Evolutionary conservation across 2,888 invertebrate species (phyloP), one percentile per base, ranked within the genome.

Genomic region (Ormyrus thymus): DNA sequence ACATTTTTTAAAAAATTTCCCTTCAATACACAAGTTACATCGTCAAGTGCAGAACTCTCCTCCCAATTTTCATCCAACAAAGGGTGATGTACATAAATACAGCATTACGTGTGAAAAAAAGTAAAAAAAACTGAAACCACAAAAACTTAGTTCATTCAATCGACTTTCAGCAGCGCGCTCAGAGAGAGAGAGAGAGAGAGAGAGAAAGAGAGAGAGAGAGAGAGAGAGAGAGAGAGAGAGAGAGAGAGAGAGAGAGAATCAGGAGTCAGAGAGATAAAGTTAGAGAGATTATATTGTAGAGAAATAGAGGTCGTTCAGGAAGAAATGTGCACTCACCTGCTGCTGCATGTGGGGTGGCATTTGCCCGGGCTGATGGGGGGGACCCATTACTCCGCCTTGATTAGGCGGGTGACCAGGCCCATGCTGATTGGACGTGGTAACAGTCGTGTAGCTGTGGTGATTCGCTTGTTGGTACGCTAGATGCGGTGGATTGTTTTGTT

Each of bases 401-500:
- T 76, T 79, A 68, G 72, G 61, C 61, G 76, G 79, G 70, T 86
- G 83, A 86, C 85, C 83, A 83, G 84, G 81, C 83, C 85, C 84
- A 85, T 85, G 77, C 43, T 77, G 79, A 75, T 81, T 79, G 83
- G 84, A 83, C 84, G 90, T 86, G 85, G 89, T 89, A 84, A 89
- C 90, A 84, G 88, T 89, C 86, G 90, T 90, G 89, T 90, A 89
- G 89, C 89, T 90, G 88, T 90, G 89, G 88, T 90, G 89, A 88
- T 90, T 90, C 89, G 90, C 90, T 90, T 90, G 90, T 90, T 90
- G 90, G 87, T 90, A 90, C 87, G 90, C 90, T 89, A 90, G 90
- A 90, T 90, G 89, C 89, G 90, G 89, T 90, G 89, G 88, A 89
- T 90, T 90, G 89, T 89, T 90, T 89, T 90, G 89, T 89, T 90